Evolutionary conservation across 2,888 invertebrate species (phyloP).

Genomic region (Yponomeuta cagnagella): DNA sequence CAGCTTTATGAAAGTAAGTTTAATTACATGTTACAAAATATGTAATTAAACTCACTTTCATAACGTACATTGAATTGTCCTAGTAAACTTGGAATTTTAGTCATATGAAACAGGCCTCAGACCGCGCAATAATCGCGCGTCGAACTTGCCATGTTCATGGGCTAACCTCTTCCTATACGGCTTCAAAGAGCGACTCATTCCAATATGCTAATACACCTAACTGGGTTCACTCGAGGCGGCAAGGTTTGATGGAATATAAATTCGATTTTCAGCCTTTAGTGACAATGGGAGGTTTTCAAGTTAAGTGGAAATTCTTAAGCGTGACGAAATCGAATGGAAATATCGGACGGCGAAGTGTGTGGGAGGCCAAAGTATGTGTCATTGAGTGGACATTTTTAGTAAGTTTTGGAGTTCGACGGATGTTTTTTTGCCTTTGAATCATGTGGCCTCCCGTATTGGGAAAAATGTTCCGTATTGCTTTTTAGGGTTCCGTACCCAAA

Average conservation of each 20-base stretch:
- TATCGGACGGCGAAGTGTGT: constrained; percentile 23
- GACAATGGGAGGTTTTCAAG: constrained; percentile 34
- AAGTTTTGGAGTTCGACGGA: neutral
- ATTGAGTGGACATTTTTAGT: neutral
- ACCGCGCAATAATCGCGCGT: neutral
- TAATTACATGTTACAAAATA: no score
- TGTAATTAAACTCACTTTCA: no score
- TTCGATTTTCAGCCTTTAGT: constrained; percentile 38
- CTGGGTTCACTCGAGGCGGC: constrained; percentile 22
- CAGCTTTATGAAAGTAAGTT: no score
- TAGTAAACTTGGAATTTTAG: no score
- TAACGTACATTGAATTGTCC: no score
- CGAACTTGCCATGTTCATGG: neutral
- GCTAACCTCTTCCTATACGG: neutral
- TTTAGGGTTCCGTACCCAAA: no score
- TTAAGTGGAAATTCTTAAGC: constrained; percentile 35
- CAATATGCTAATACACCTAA: constrained; percentile 32
- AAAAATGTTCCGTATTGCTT: no score
- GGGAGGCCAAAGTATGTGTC: neutral
- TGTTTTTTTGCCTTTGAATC: no score
- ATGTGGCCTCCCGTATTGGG: no score
- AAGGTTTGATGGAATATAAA: constrained; percentile 26
- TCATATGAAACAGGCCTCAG: neutral
- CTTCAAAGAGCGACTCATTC: constrained; percentile 13
- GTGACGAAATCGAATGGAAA: constrained; percentile 42